phyloP scores from a whole-genome alignment of 23 tunicate genomes.

The Halocynthia aurantium region DNA sequence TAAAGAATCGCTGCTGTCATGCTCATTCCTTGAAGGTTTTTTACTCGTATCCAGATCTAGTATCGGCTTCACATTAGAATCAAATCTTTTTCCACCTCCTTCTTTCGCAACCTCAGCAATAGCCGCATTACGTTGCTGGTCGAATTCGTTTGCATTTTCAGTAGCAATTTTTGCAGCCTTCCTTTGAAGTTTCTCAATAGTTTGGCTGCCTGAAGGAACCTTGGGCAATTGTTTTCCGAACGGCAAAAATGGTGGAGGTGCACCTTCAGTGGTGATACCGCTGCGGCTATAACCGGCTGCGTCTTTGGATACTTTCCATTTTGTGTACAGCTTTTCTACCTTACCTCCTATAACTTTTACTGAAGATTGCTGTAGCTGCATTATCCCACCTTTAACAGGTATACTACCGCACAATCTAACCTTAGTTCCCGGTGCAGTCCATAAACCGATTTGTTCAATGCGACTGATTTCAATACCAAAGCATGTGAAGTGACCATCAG shows the following conservation, averaged over 20 bases:
- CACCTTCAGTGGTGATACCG: slow-evolving; percentile 13
- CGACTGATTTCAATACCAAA: slow-evolving; percentile 47
- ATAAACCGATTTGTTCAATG: slow-evolving; percentile 17
- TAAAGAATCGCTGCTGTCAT: too few relatives aligned
- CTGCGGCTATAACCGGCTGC: slow-evolving; percentile 25
- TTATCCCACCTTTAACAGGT: slow-evolving; percentile 22
- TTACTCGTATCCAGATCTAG: neutral
- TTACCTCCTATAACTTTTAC: slow-evolving; percentile 55
- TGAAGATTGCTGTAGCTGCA: slow-evolving; percentile 30
- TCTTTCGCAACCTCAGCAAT: slow-evolving; percentile 60
- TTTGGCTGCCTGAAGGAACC: slow-evolving; percentile 17
- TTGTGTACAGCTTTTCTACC: slow-evolving; percentile 84
- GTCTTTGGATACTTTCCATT: slow-evolving; percentile 70
- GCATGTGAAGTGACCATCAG: slow-evolving; percentile 60
- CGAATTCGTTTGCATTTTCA: slow-evolving; percentile 41
- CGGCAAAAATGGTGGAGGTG: slow-evolving; percentile 63
- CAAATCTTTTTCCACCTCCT: slow-evolving; percentile 23
- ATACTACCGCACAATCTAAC: slow-evolving; percentile 40
- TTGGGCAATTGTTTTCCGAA: slow-evolving; percentile 49
- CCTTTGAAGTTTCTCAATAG: slow-evolving; percentile 12
- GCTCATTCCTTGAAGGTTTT: neutral
- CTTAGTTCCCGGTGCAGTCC: slow-evolving; percentile 85
- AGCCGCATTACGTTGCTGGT: slow-evolving; percentile 54
- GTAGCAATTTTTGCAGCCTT: slow-evolving; percentile 7
- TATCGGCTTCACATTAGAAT: slow-evolving; percentile 11